Percentiles rank a stretch among this genome's conserved stretches.
phyloP scores from a whole-genome alignment of 92 coral and sea anemone genomes.

The Micromussa lordhowensis region DNA sequence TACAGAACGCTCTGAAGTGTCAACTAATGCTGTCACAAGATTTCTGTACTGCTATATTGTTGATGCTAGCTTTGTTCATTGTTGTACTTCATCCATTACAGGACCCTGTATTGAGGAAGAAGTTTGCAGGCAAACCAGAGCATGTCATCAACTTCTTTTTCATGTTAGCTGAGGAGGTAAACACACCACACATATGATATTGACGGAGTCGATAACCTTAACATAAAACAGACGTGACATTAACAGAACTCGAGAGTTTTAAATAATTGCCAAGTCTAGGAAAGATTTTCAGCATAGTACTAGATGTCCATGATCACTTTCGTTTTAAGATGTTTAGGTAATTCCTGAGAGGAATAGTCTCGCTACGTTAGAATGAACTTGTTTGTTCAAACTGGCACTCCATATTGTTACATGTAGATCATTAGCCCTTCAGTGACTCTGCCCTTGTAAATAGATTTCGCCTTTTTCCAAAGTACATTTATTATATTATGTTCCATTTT shows the following conservation, averaged over 20 bases:
- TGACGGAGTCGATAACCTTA: neutral
- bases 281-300: neutral
- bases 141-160: constrained; percentile 93
- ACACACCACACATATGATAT: neutral
- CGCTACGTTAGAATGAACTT: no score
- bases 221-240: neutral
- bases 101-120: constrained; percentile 96
- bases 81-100: constrained; percentile 5
- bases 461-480: no score
- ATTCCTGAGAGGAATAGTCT: no score
- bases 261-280: neutral
- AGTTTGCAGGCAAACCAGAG: constrained; percentile 97
- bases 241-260: neutral
- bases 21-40: no score
- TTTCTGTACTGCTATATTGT: no score
- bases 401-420: no score
- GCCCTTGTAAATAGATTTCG: no score
- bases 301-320: no score
- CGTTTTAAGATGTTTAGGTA: no score
- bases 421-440: no score
- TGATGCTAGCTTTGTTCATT: neutral
- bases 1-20: no score
- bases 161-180: constrained; percentile 99
- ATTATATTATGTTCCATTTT: neutral
- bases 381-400: no score